Evolutionary conservation across 2,888 invertebrate species (phyloP).

Genomic region (Melanchra persicariae): DNA sequence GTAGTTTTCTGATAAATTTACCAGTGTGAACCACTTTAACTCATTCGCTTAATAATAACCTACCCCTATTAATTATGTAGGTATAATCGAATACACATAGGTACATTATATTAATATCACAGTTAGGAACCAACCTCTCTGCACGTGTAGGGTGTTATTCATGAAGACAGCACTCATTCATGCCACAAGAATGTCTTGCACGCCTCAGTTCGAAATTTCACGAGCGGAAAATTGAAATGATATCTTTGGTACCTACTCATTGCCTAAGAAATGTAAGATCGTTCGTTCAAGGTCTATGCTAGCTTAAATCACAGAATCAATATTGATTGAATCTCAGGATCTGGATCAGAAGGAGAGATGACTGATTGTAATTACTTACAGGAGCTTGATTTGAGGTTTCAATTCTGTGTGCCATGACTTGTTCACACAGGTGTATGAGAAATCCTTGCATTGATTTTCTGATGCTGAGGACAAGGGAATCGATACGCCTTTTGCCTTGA

Average conservation of each 20-base stretch:
- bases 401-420: too few species aligned
- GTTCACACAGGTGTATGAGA: too few species aligned
- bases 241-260: too few species aligned
- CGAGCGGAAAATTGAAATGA: neutral
- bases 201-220: neutral
- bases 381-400: slow-evolving; percentile 2
- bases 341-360: too few species aligned
- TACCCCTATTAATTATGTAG: too few species aligned
- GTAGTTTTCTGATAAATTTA: too few species aligned
- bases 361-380: neutral
- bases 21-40: neutral
- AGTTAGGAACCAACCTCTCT: neutral
- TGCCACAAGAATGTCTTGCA: neutral
- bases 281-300: neutral
- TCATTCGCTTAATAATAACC: too few species aligned
- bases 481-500: too few species aligned
- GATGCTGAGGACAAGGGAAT: too few species aligned
- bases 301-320: neutral
- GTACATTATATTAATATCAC: slow-evolving; percentile 12
- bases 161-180: neutral
- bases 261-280: neutral
- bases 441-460: too few species aligned
- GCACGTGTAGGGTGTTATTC: neutral
- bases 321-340: neutral
- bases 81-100: too few species aligned